A percentile compares a stretch with the other conserved stretches of the same genome.
Evolutionary conservation across 2,797 vertebrate species (phyloP).

Genomic region (Pseudochaenichthys georgianus): DNA sequence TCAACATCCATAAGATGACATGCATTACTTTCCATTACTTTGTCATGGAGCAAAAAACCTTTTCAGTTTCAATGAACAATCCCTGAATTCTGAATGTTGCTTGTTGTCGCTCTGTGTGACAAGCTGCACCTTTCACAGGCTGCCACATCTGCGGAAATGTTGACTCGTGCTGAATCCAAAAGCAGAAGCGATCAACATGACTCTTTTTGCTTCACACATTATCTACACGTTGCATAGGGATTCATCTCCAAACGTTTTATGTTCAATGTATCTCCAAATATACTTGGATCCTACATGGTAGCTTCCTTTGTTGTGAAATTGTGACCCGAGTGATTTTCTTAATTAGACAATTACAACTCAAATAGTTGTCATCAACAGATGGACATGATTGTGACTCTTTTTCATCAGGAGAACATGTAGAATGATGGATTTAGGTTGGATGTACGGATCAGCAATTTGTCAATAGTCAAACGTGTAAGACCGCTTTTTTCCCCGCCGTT

Average conservation of each 20-base stretch:
- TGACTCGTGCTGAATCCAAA: conserved; percentile 49
- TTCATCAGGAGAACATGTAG: no score
- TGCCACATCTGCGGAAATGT: conserved; percentile 53
- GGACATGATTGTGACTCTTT: background rate
- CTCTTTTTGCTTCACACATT: conserved; percentile 11
- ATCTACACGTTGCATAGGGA: background rate
- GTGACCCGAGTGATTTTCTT: background rate
- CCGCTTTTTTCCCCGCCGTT: no score
- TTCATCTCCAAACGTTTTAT: background rate
- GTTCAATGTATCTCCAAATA: background rate
- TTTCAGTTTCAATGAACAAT: conserved; percentile 60
- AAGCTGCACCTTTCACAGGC: conserved; percentile 57
- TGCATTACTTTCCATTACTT: conserved; percentile 66
- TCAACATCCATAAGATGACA: conserved; percentile 64
- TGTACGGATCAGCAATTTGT: background rate
- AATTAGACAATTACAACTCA: background rate
- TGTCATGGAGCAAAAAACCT: conserved; percentile 67
- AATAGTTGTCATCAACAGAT: background rate
- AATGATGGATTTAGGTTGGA: background rate
- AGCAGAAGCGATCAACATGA: conserved; percentile 10
- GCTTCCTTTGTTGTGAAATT: conserved; percentile 3
- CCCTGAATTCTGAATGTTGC: conserved; percentile 56
- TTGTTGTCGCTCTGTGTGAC: conserved; percentile 54
- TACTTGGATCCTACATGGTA: background rate
- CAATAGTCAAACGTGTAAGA: background rate